Conservation (phyloP, 2,113 vertebrate species). For the Sinocyclocheilus maitianheensis region DNA sequence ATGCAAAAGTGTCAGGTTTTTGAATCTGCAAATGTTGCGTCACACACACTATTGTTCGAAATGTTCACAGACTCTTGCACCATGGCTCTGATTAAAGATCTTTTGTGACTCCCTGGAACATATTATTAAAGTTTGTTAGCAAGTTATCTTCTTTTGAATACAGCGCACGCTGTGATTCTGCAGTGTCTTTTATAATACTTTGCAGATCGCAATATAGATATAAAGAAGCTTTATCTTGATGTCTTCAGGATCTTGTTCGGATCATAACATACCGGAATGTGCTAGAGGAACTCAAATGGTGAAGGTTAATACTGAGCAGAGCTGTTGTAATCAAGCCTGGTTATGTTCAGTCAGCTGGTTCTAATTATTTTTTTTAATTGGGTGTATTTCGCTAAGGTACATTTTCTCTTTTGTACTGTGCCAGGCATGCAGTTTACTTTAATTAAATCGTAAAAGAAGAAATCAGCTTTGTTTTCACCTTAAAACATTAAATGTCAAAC, state of each 20-base stretch:
- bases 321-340: constrained; percentile 10
- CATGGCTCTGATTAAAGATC: neutral
- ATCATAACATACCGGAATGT: neutral
- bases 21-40: neutral
- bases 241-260: neutral
- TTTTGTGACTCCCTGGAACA: neutral
- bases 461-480: neutral
- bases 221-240: neutral
- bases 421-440: neutral
- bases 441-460: neutral
- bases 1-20: neutral
- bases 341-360: constrained; percentile 29
- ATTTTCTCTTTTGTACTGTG: constrained; percentile 1
- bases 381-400: neutral
- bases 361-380: constrained; percentile 13
- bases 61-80: neutral
- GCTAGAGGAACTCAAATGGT: neutral
- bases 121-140: neutral
- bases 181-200: neutral
- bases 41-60: neutral
- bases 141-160: neutral
- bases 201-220: constrained; percentile 12
- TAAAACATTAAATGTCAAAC: neutral
- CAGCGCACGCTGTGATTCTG: neutral
- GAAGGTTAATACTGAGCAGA: neutral